phyloP scores from a whole-genome alignment of 2,888 invertebrate genomes.

The Ophion costatus region DNA sequence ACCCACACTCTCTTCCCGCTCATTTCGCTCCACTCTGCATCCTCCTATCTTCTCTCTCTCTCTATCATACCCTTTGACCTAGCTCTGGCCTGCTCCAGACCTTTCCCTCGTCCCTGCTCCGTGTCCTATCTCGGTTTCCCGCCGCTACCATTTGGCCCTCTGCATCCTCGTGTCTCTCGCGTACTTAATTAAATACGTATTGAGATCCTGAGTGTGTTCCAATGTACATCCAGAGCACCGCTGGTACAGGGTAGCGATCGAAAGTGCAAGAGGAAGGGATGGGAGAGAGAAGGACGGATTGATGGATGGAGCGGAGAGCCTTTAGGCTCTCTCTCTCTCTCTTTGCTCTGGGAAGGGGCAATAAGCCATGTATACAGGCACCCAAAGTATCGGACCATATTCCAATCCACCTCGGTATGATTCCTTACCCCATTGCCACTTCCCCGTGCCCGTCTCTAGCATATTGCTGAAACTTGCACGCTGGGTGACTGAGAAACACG shows the following conservation, averaged over 20 bases:
- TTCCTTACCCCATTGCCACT: slow-evolving; percentile 16
- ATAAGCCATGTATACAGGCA: slow-evolving; percentile 28
- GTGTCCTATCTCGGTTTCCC: slow-evolving; percentile 44
- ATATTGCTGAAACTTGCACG: slow-evolving; percentile 41
- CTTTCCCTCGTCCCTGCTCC: background rate
- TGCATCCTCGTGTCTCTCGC: slow-evolving; percentile 70
- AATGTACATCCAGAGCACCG: slow-evolving; percentile 73
- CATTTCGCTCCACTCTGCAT: slow-evolving; percentile 40
- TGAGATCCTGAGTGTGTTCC: slow-evolving; percentile 82
- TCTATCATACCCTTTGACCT: slow-evolving; percentile 44
- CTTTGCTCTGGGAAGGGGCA: slow-evolving; percentile 6
- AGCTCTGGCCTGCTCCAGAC: background rate
- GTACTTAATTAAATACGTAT: slow-evolving; percentile 82
- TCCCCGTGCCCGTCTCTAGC: slow-evolving; percentile 10
- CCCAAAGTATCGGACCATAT: slow-evolving; percentile 39
- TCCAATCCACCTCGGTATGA: slow-evolving; percentile 10
- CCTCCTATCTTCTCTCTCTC: slow-evolving; percentile 9
- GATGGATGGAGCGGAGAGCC: background rate
- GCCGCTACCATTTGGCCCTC: slow-evolving; percentile 32
- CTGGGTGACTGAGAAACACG: slow-evolving; percentile 9
- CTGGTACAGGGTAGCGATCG: slow-evolving; percentile 33
- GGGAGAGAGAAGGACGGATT: background rate
- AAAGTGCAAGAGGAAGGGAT: slow-evolving; percentile 38
- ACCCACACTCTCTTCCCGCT: slow-evolving; percentile 21
- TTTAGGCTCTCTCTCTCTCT: background rate